Evolutionary conservation across 2,888 invertebrate genomes (phyloP).

Genomic region (Candidula unifasciata): DNA sequence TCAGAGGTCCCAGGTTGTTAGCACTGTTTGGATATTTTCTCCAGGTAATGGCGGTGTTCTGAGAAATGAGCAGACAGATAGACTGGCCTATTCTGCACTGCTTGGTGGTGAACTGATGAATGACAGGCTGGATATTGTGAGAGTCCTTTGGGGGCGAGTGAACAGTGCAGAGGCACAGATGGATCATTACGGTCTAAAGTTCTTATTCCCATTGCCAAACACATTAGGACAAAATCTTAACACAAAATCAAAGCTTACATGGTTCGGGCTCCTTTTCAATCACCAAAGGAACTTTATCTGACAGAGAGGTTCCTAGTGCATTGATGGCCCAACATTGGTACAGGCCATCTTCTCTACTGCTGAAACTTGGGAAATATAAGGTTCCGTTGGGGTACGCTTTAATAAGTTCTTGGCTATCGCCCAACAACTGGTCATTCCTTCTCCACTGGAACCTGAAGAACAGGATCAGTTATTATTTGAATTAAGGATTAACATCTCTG

Average conservation of each 20-base stretch:
- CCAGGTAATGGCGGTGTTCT: no score
- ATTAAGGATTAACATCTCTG: no score
- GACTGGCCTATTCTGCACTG: no score
- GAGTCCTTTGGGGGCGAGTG: no score
- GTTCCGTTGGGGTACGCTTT: slow-evolving; percentile 26
- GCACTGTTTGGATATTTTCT: no score
- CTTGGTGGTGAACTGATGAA: no score
- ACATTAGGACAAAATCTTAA: background rate
- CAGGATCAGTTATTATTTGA: no score
- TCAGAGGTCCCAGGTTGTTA: background rate
- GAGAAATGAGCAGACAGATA: no score
- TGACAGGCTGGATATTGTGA: no score
- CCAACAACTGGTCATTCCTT: background rate
- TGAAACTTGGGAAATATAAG: background rate
- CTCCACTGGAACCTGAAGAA: background rate
- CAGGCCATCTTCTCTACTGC: background rate
- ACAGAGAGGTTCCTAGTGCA: slow-evolving; percentile 19
- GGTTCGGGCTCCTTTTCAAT: background rate
- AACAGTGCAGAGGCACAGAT: no score
- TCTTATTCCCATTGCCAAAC: background rate
- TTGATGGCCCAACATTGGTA: slow-evolving; percentile 34
- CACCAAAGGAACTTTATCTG: slow-evolving; percentile 8
- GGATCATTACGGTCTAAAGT: no score
- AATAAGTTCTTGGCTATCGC: background rate
- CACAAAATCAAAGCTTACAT: background rate